Base-by-base conservation (phyloP, 2,888 invertebrate genomes). In the Phalera bucephala region DNA sequence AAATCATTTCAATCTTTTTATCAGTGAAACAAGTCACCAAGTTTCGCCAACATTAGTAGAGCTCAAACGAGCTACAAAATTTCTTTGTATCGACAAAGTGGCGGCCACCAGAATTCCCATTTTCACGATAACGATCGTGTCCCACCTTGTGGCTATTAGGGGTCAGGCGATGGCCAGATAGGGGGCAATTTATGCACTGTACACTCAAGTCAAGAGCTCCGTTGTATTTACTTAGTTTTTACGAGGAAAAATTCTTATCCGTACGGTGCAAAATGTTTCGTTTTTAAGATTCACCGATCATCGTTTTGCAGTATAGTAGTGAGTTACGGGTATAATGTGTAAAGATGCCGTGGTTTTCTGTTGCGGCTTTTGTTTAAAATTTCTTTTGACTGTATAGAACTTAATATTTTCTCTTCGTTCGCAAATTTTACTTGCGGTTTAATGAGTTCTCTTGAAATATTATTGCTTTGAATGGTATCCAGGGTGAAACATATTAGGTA, bases 121-220 rank as follows among this genome's bases (percentile, higher is more conserved):
- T 85, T 80, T 67, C 57, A 45, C 72, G 86, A 86, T 86, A 84
- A 83, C 69, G 62, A 87, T 87, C 86, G 35, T 72, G 84, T 84
- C 82, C 80, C 80, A 83, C 84, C 84, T 85, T 64, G 73, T 64
- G 72, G 70, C 83, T 75, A 84, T 85, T 86, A 86, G 61, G 73
- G 84, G 86, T 80, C 87, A 83, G 74, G 74, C 81, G 84, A 85
- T 84, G 79, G 79, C 54, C 75, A 79, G 83, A 86, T 86, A 84
- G 68, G 67, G 66, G 68, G 64, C 81, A 81, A 86, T 84, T 87
- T 84, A 83, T 85, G 79, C 82, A 83, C 75, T 80, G 78, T 77
- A 81, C 74, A 81, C 78, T 82, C 76, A 74, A 80, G 70, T 82
- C 76, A 74, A 80, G 73, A 67, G 61, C 53, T 71, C 59, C 65